Conservation (phyloP, 2,888 invertebrate genomes). For the Zele albiditarsus region DNA sequence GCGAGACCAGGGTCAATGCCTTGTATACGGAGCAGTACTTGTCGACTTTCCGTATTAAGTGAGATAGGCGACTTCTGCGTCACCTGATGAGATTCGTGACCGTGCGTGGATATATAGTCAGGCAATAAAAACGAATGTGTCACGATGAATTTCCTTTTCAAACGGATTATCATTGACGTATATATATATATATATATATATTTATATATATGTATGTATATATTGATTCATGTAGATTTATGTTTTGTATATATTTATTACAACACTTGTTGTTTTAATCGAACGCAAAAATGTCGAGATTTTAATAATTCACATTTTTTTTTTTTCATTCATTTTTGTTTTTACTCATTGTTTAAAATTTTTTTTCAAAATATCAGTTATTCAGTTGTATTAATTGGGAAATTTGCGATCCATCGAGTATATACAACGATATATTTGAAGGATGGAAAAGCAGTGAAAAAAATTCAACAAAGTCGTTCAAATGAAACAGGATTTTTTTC, state of each 20-base stretch:
- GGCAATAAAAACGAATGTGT: constrained; percentile 71
- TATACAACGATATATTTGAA: not conserved
- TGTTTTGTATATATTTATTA: constrained; percentile 40
- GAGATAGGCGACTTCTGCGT: constrained; percentile 40
- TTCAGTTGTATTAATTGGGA: not conserved
- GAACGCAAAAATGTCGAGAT: too few species aligned
- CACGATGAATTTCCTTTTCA: constrained; percentile 71
- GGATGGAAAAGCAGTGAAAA: not conserved
- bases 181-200: constrained; percentile 42
- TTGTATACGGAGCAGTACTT: constrained; percentile 69
- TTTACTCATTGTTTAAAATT: not conserved
- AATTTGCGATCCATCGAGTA: not conserved
- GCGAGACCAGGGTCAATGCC: constrained; percentile 68
- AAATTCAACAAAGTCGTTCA: too few species aligned
- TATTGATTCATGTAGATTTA: too few species aligned
- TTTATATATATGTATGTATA: constrained; percentile 21
- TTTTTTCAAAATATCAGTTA: not conserved
- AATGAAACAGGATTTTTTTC: too few species aligned
- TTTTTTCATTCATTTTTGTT: not conserved
- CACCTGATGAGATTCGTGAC: constrained; percentile 63
- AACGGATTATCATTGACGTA: constrained; percentile 51
- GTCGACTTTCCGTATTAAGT: constrained; percentile 65
- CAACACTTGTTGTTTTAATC: not conserved
- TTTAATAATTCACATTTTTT: not conserved
- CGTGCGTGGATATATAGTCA: constrained; percentile 44